Conservation (phyloP, 2,797 vertebrate genomes). For the Bryconaethiops microstoma region DNA sequence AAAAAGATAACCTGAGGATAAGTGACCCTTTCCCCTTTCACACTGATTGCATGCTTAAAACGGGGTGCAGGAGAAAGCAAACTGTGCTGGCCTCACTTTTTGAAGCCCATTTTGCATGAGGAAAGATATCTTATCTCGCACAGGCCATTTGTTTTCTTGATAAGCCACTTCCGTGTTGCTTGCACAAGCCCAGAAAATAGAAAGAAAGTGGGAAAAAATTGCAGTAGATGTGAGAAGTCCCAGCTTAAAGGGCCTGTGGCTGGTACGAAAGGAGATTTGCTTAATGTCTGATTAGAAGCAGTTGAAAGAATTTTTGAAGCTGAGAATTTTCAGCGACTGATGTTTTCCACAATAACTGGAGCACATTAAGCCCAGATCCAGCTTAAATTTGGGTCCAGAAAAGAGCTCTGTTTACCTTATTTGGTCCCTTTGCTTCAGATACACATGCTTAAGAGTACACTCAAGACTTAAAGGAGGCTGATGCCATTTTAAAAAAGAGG, state of each 20-base stretch:
- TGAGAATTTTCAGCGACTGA: neutral
- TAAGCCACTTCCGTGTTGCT: slow-evolving; percentile 4
- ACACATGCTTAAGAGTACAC: neutral
- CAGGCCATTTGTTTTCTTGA: neutral
- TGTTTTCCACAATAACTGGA: slow-evolving; percentile 17
- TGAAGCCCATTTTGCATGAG: neutral
- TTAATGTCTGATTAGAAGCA: slow-evolving; percentile 20
- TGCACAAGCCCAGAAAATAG: neutral
- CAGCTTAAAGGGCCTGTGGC: neutral
- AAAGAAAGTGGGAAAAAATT: neutral
- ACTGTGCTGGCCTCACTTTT: neutral
- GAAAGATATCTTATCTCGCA: neutral
- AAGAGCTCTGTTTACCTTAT: neutral
- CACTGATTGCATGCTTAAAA: neutral
- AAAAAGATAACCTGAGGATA: neutral
- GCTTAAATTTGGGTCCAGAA: neutral
- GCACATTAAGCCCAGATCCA: neutral
- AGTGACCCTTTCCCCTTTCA: neutral
- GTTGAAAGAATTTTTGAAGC: slow-evolving; percentile 13
- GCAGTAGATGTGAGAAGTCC: neutral
- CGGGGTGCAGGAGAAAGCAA: neutral
- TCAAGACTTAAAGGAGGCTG: slow-evolving; percentile 3
- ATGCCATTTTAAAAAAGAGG: neutral
- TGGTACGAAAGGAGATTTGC: neutral
- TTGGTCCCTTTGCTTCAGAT: neutral